phyloP scores from a whole-genome alignment of 2,888 invertebrate species.

The Trilocha varians region DNA sequence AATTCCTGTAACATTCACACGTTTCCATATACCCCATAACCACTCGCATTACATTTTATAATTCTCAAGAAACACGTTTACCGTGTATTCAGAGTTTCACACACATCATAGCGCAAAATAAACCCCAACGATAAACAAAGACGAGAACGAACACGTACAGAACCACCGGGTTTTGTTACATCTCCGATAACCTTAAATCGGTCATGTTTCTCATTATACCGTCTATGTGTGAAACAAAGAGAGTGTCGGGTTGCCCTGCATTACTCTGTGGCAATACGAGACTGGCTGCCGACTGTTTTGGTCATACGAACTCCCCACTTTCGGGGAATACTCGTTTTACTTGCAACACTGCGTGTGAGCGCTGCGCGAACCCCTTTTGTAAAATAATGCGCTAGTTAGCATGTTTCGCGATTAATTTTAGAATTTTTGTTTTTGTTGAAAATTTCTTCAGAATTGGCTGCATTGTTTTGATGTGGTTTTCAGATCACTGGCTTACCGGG shows the following conservation, averaged over 20 bases:
- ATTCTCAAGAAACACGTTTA: not conserved
- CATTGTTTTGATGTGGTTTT: too few species aligned
- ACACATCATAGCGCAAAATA: constrained; percentile 5
- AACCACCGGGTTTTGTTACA: constrained; percentile 47
- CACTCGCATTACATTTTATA: not conserved
- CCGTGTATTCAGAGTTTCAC: not conserved
- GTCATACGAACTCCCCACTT: constrained; percentile 51
- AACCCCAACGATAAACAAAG: constrained; percentile 32
- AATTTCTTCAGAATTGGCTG: too few species aligned
- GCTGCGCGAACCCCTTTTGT: constrained; percentile 29
- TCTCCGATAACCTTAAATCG: constrained; percentile 59
- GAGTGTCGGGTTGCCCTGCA: constrained; percentile 50
- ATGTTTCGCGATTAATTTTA: constrained; percentile 1
- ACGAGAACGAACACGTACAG: constrained; percentile 29
- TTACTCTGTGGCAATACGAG: constrained; percentile 48
- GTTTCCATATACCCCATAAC: not conserved
- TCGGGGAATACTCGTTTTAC: constrained; percentile 43
- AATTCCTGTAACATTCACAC: not conserved
- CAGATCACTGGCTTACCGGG: too few species aligned
- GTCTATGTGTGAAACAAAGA: constrained; percentile 66
- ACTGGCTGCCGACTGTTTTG: constrained; percentile 40
- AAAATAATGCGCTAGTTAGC: constrained; percentile 27
- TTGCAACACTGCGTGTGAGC: constrained; percentile 30
- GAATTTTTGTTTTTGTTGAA: too few species aligned
- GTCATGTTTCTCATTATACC: constrained; percentile 66